Evolutionary conservation across 1,140 invertebrate species (phyloP), one percentile per base, ranked within the genome.

Genomic region (Phthorimaea operculella): DNA sequence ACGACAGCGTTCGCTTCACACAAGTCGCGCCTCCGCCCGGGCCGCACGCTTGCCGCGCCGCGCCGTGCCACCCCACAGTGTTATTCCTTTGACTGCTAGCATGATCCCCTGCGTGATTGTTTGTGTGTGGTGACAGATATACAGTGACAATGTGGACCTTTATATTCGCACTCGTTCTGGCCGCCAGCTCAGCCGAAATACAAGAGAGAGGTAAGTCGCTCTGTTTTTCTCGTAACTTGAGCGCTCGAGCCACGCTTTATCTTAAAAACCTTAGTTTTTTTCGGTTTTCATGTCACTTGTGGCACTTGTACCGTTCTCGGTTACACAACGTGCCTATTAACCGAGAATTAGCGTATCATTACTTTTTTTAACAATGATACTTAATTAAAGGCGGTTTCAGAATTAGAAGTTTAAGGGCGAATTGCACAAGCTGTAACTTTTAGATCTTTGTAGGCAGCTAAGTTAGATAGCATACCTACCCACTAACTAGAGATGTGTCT

Each of bases 161-260:
- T 54, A 54, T 60, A 42, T 53, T 74, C 44, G 28, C 33, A 15
- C 34, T 79, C 53, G 42, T 68, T 34, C 53, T 70, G 17, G 60
- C 72, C 17, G 48, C 16, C 39, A 63, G 58, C 63, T 53, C 39
- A 39, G 76, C 76, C 33, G 76, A 79, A 9, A 58, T 81, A 17
- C 76, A 81, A 62, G 78, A 81, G 60, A 70, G 74, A 81, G 78
- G 78, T 79, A 56, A 70, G 70, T 56, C 4, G 44, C 9, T 47
- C 44, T 16, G 39, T 42, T 42, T 42, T 28, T 28, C 21, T 28
- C 21, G 21, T 28, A 28, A 28, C 21, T 28, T 28, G 10, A 39
- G 36, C 36, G 21, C 21, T 28, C 21, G 8, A 39, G 36, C 10
- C 36, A 39, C 36, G 36, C 36, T 39, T 39, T 47, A 14, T 47